phyloP scores from a whole-genome alignment of 37 sponge, comb jelly and placozoan species.

The Ianthella basta region DNA sequence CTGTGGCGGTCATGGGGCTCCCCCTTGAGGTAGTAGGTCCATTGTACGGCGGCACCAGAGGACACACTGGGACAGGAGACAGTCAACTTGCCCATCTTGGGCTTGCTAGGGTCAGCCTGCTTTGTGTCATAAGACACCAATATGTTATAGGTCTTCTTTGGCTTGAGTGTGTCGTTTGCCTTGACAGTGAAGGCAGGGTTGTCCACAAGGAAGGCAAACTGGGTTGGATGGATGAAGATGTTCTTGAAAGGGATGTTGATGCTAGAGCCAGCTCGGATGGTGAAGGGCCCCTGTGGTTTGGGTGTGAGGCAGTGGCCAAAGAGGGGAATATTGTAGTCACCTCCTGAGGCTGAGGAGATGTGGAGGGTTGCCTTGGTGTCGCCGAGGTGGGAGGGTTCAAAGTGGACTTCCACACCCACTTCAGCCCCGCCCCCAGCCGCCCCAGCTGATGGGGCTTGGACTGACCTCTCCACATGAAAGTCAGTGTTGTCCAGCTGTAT shows the following conservation, averaged over 20 bases:
- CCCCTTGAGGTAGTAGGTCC: slow-evolving; percentile 96
- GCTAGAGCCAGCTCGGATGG: slow-evolving; percentile 82
- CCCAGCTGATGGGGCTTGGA: slow-evolving; percentile 84
- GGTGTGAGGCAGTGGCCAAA: slow-evolving; percentile 91
- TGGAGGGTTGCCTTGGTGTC: slow-evolving; percentile 81
- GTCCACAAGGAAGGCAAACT: slow-evolving; percentile 82
- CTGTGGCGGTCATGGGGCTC: slow-evolving; percentile 38
- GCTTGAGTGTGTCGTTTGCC: slow-evolving; percentile 79
- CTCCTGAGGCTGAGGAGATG: slow-evolving; percentile 86
- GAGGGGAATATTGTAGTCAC: slow-evolving; percentile 94
- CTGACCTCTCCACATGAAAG: slow-evolving; percentile 90
- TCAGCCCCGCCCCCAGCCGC: slow-evolving; percentile 81
- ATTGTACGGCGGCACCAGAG: slow-evolving; percentile 52
- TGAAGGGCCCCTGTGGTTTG: slow-evolving; percentile 96
- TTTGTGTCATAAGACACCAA: slow-evolving; percentile 83
- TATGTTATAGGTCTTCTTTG: slow-evolving; percentile 87
- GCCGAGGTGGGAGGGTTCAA: slow-evolving; percentile 92
- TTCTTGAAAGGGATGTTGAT: slow-evolving; percentile 95
- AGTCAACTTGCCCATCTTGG: slow-evolving; percentile 83
- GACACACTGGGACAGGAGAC: slow-evolving; percentile 63
- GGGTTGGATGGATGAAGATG: slow-evolving; percentile 75
- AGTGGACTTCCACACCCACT: slow-evolving; percentile 86
- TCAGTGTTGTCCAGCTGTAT: slow-evolving; percentile 81
- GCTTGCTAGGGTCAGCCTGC: slow-evolving; percentile 54
- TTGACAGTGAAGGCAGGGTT: slow-evolving; percentile 88